Conservation (phyloP, 1,140 invertebrate species). For the Drosophila repletoides region DNA sequence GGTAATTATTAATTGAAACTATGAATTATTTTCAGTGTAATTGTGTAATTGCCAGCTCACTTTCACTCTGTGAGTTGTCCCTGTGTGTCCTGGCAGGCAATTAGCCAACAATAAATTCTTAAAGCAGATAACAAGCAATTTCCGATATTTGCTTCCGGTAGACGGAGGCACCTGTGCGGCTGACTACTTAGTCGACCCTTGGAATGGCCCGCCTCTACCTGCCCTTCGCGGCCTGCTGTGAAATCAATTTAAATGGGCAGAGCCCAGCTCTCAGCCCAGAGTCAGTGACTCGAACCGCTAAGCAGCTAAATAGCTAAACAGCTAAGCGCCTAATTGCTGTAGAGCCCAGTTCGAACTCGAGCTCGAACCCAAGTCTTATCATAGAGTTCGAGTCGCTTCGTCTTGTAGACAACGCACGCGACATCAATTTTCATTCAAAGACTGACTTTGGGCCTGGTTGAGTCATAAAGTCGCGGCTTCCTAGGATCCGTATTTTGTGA, state of each 20-base stretch:
- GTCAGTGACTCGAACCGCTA: conserved; percentile 56
- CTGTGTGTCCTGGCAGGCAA: conserved; percentile 63
- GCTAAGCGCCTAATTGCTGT: conserved; percentile 66
- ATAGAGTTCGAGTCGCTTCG: conserved; percentile 29
- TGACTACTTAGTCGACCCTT: conserved; percentile 42
- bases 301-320: no score
- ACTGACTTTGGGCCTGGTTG: conserved; percentile 35
- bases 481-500: conserved; percentile 63
- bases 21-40: no score
- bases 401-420: conserved; percentile 69
- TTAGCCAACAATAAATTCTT: conserved; percentile 69
- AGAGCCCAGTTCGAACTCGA: conserved; percentile 21
- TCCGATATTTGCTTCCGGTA: conserved; percentile 78
- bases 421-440: conserved; percentile 68
- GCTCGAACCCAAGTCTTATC: conserved; percentile 53
- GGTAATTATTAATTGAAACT: no score
- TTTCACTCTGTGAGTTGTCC: conserved; percentile 3
- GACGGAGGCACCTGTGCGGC: conserved; percentile 57
- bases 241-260: conserved; percentile 76
- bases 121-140: conserved; percentile 77
- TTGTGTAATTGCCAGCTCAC: conserved; percentile 19
- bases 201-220: conserved; percentile 23
- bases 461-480: conserved; percentile 71
- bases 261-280: conserved; percentile 33
- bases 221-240: conserved; percentile 58